phyloP scores from a whole-genome alignment of 2,113 vertebrate genomes.

The Romanogobio albipinnatus region DNA sequence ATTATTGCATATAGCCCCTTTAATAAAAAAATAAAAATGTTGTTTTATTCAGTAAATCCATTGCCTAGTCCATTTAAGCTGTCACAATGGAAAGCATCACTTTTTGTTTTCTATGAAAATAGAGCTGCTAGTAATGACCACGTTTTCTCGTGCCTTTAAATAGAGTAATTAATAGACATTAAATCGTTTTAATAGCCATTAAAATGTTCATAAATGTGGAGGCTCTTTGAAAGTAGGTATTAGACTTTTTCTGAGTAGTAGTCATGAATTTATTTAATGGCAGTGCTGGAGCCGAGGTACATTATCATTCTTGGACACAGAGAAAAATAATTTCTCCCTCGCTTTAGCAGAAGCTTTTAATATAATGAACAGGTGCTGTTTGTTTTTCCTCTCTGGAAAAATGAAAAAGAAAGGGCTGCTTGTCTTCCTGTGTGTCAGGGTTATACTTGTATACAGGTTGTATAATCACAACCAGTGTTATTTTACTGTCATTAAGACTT shows the following conservation, averaged over 20 bases:
- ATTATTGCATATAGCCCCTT: no score
- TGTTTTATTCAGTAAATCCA: background rate
- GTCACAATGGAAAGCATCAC: background rate
- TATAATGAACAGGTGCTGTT: constrained; percentile 26
- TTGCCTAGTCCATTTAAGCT: background rate
- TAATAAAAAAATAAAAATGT: no score
- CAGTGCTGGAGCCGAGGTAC: background rate
- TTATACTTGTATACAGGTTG: background rate
- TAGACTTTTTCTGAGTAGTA: background rate
- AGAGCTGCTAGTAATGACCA: constrained; percentile 19
- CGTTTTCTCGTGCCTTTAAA: background rate
- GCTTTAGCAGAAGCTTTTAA: constrained; percentile 17
- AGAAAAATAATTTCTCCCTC: constrained; percentile 6
- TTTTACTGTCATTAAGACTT: background rate
- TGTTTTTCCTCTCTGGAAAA: background rate
- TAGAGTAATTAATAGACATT: background rate
- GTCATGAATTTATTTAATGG: constrained; percentile 26
- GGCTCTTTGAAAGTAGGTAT: background rate
- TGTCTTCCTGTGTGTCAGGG: background rate
- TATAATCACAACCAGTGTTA: background rate
- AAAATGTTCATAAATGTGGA: constrained; percentile 6
- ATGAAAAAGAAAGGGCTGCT: background rate
- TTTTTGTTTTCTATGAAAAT: background rate
- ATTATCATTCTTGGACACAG: constrained; percentile 4
- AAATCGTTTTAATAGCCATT: background rate